Base-by-base conservation (phyloP, 1,140 invertebrate species). In the Anagrus nilaparvatae region DNA sequence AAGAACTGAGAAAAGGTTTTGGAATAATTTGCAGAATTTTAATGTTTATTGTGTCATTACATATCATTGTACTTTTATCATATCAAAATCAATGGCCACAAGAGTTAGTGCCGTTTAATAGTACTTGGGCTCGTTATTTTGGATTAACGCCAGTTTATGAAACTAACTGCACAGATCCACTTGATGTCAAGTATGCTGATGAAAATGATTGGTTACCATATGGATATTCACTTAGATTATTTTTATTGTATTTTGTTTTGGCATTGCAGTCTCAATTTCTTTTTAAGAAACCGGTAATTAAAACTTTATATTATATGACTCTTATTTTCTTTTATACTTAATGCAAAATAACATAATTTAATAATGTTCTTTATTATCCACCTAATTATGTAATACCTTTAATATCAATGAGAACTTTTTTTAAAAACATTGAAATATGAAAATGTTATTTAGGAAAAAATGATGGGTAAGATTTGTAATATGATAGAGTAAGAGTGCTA, bases 21-120 rank as follows among this genome's bases (percentile, higher is more conserved):
- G 82, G 81, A 0, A 67, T 82, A 21, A 55, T 87, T 25, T 76
- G 82, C 51, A 73, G 78, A 25, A 69, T 81, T 34, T 53, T 91
- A 8, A 78, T 89, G 67, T 58, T 81, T 3, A 76, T 89, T 46
- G 78, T 86, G 48, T 77, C 77, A 2, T 53, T 78, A 12, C 91
- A 97, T 55, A 77, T 92, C 32, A 54, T 79, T 1, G 65, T 77
- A 4, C 56, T 95, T n/a, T 81, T 90, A 48, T 67, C 82, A 2
- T 95, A 94, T 59, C 92, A 97, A 65, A 81, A 87, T 50, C 77
- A 87, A 51, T 87, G 82, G 76, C 70, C 82, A 37, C 85, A 93
- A 51, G 74, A 82, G 19, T 56, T 78, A 5, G 58, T 93, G 30
- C 73, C 77, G 9, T 70, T 77, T 1, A 78, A 84, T 55, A 81